phyloP scores from a whole-genome alignment of 1,140 invertebrate genomes.

The Drosophila melanica region DNA sequence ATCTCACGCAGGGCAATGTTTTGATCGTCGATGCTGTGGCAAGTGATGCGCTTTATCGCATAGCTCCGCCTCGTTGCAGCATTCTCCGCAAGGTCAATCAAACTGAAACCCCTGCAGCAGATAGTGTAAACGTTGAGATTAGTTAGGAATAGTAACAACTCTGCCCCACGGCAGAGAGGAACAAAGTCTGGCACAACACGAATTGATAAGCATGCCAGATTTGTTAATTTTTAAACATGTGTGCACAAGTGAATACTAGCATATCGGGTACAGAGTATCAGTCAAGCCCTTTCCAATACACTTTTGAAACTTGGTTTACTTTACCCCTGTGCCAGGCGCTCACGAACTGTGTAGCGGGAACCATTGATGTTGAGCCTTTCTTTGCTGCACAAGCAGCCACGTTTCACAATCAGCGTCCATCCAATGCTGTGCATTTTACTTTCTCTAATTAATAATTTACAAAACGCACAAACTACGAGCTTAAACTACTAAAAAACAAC shows the following conservation, averaged over 20 bases:
- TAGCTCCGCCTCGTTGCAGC: slow-evolving; percentile 88
- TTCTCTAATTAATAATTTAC: slow-evolving; percentile 52
- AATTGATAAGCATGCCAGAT: not conserved
- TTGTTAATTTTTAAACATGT: not conserved
- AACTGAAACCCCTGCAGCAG: slow-evolving; percentile 90
- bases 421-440: slow-evolving; percentile 88
- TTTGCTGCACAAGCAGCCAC: slow-evolving; percentile 92
- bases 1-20: slow-evolving; percentile 90
- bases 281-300: not conserved
- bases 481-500: slow-evolving; percentile 66
- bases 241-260: not conserved
- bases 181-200: not conserved
- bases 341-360: slow-evolving; percentile 88
- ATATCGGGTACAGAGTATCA: not conserved
- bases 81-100: slow-evolving; percentile 92
- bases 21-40: slow-evolving; percentile 92
- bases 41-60: slow-evolving; percentile 93
- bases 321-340: slow-evolving; percentile 92
- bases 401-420: slow-evolving; percentile 88
- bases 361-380: slow-evolving; percentile 90
- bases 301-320: not conserved
- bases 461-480: slow-evolving; percentile 54
- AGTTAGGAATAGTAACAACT: slow-evolving; percentile 29
- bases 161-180: not conserved
- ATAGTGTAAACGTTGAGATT: slow-evolving; percentile 28